Evolutionary conservation across 2,797 vertebrate genomes (phyloP), one percentile per base, ranked within the genome.

Genomic region (Tiaroga cobitis): DNA sequence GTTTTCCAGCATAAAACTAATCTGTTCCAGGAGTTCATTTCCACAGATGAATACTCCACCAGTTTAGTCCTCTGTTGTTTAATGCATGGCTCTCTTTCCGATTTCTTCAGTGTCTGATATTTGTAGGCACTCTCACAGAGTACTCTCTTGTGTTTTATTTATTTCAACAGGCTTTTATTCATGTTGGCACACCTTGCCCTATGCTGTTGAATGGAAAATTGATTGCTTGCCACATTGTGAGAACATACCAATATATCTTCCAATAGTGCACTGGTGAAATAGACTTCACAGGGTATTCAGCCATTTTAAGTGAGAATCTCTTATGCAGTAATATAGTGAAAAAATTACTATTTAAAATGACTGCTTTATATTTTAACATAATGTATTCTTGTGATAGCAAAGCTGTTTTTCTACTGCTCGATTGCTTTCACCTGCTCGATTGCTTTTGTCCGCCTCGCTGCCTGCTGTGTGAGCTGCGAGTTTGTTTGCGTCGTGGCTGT

Each of bases 1-100:
- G 16, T 67, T 46, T 86, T 86, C 67, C 86, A 82, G 76, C 56
- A 82, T 70, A 82, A 74, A 85, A 43, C 63, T 70, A 59, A 85
- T 67, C 70, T 82, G 15, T 63, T 72, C 61, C 21, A 54, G 8
- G 74, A 68, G 65, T 61, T 86, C 2, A 32, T 46, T 81, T 80
- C 11, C 13, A 21, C 73, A 37, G 49, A 76, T 72, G 70, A 72
- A 49, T 41, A 43, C 43, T 13, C 67, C 59, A 77, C 68, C 80
- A 37, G 73, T 72, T 68, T 24, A 46, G 51, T 70, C 83, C 61
- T 78, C n/a, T 2, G 9, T 65, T 10, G 56, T 75, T 74, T 46
- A 81, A 79, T 77, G 26, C 46, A 34, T 46, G 67, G 59, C 18
- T 67, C 7, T 29, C 49, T n/a, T 79, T 86, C 56, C 18, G 15